Conservation (phyloP, 2,113 vertebrate species). For the Epinephelus moara region DNA sequence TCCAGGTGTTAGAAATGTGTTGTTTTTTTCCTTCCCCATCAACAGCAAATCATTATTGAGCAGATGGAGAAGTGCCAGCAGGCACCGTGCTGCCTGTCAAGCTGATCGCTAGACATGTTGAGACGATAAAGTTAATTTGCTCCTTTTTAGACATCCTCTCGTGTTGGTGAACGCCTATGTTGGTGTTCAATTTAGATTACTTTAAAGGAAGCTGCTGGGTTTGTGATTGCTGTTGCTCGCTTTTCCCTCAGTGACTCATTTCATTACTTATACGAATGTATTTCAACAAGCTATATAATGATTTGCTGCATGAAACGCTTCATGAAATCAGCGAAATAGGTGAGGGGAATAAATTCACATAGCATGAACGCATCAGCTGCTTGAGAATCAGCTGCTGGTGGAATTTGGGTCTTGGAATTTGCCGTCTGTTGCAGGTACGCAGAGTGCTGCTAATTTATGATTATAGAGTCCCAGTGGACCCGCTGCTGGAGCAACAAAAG, state of each 20-base stretch:
- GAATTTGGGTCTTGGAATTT: conserved; percentile 10
- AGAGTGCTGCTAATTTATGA: conserved; percentile 33
- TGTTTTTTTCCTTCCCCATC: conserved; percentile 32
- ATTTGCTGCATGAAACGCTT: conserved; percentile 19
- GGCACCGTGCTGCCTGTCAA: conserved; percentile 54
- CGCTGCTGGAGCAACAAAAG: conserved; percentile 44
- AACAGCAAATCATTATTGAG: conserved; percentile 63
- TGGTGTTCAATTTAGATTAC: conserved; percentile 32
- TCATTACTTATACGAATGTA: conserved; percentile 32
- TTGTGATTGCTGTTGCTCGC: conserved; percentile 39
- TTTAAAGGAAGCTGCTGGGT: conserved; percentile 34
- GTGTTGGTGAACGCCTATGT: conserved; percentile 1
- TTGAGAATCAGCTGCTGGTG: conserved; percentile 10
- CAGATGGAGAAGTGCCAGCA: conserved; percentile 67
- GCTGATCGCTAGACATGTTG: conserved; percentile 59
- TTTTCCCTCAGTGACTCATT: conserved; percentile 39
- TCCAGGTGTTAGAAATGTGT: conserved; percentile 67
- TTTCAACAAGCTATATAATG: conserved; percentile 37
- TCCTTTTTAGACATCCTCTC: conserved; percentile 45
- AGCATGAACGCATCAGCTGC: background rate
- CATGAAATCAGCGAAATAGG: conserved; percentile 19
- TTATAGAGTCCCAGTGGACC: background rate
- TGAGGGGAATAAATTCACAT: conserved; percentile 13
- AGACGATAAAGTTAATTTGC: conserved; percentile 65
- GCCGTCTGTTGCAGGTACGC: conserved; percentile 22